Evolutionary conservation across 2,797 vertebrate species (phyloP), one percentile per base, ranked within the genome.

Genomic region (Echiichthys vipera): DNA sequence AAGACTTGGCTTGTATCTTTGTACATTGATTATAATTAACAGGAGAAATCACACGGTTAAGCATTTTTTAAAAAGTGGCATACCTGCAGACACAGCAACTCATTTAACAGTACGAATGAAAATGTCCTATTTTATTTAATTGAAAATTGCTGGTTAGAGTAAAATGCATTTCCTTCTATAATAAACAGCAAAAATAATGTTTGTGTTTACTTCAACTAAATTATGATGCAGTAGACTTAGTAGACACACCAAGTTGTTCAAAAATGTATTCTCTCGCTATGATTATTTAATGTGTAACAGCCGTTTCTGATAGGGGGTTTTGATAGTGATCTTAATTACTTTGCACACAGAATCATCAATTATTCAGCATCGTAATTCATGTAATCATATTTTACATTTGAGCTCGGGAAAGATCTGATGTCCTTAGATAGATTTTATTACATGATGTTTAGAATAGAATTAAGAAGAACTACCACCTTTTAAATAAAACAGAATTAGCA

Each of bases 51-150:
- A 51, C 11, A 64, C 14, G 20, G 20, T 54, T 5, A 27, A 39
- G n/a, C n/a, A n/a, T n/a, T n/a, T n/a, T n/a, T n/a, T n/a, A n/a
- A n/a, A 55, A 51, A 25, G 30, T 6, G 55, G 25, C 45, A 40
- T 29, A 71, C 71, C 49, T 68, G 65, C 55, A 45, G 71, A 59
- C 22, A 72, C 12, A 32, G 10, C 18, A 65, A 49, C 32, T 45
- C 14, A 56, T 66, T 46, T 46, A 49, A 29, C 20, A 50, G 17
- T 18, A 50, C 6, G 56, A 65, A 51, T 45, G 29, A 42, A 34
- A 10, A 47, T 12, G 25, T n/a, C 29, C 30, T 57, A 45, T 27
- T 27, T 29, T 24, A 22, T 50, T 66, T 30, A 51, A 51, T 11
- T 42, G 20, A 54, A 47, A 39, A 63, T 37, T 22, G 37, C 29